Evolutionary conservation across 2,888 invertebrate species (phyloP).

Genomic region (Leptothorax acervorum): DNA sequence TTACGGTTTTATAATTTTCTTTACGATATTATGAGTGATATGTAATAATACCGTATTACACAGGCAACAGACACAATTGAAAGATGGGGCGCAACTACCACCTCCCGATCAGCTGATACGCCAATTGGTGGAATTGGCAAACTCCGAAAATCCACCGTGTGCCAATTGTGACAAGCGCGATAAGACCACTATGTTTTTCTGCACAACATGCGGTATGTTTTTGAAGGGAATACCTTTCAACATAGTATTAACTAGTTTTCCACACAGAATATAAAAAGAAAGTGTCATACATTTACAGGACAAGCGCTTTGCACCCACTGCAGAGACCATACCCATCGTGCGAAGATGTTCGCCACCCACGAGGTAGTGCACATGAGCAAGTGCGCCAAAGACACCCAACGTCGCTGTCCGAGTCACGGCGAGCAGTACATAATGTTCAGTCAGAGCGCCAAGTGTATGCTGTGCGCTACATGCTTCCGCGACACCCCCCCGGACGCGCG

Average conservation of each 20-base stretch:
- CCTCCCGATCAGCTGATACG: conserved; percentile 89
- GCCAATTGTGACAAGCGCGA: conserved; percentile 92
- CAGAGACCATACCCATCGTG: conserved; percentile 91
- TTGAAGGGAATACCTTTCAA: not conserved
- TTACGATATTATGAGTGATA: not conserved
- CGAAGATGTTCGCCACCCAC: conserved; percentile 92
- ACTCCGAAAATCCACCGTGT: conserved; percentile 91
- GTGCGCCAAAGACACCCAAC: conserved; percentile 89
- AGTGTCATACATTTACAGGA: conserved; percentile 84
- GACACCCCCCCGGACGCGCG: conserved; percentile 90
- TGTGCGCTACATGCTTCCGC: conserved; percentile 92
- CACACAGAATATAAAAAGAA: not conserved
- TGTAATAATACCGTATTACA: conserved; percentile 16
- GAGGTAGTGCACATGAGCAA: conserved; percentile 91
- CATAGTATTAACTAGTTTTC: not conserved
- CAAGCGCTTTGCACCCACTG: conserved; percentile 91
- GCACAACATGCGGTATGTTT: conserved; percentile 90
- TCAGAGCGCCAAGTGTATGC: conserved; percentile 89
- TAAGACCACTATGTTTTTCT: conserved; percentile 91
- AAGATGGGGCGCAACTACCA: conserved; percentile 88
- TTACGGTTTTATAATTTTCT: not conserved
- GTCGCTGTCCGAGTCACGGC: conserved; percentile 90
- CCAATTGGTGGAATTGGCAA: conserved; percentile 90
- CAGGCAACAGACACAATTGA: conserved; percentile 88
- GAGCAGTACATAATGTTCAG: conserved; percentile 93